Evolutionary conservation across 2,888 invertebrate species (phyloP), one percentile per base, ranked within the genome.

Genomic region (Dilophus febrilis): DNA sequence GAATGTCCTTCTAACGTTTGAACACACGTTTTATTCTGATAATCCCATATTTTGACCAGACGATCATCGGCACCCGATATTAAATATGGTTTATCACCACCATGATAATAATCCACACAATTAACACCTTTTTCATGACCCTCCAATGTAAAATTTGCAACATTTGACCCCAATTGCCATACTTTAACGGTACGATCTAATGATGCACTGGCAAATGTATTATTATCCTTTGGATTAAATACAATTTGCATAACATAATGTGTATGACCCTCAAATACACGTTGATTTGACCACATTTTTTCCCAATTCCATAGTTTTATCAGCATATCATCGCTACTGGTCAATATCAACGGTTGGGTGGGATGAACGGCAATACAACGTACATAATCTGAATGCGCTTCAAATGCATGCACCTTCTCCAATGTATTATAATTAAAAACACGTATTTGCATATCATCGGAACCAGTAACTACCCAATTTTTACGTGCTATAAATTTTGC

Each of bases 231-330:
- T 0, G 98, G 98, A 64, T 98, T 98, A 54, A 98, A 86, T 1
- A 94, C 95, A 50, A 99, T 85, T 64, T 99, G 97, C 98, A 98
- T 98, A 2, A 99, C 94, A 56, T 98, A 98, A 63, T 99, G 98
- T 0, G 92, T 88, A 66, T 99, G 98, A 0, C 97, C 97, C 57
- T 99, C 98, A 58, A 98, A 99, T 12, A 94, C 87, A 59, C 98
- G 95, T 57, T 97, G 95, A 53, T 94, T 91, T 1, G 84, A 74
- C 97, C 97, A 99, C 53, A 86, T 76, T 58, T 95, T 94, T 40
- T 98, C 98, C 98, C 98, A 98, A 61, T 99, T 98, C 98, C 98
- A 98, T 43, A 99, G 63, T 61, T 99, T 99, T 46, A 99, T 92
- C 40, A 91, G 66, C 83, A 98, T 86, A 56, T 99, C 98, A 71